Conservation (phyloP, 2,888 invertebrate genomes). For the Seira sanloemensis region DNA sequence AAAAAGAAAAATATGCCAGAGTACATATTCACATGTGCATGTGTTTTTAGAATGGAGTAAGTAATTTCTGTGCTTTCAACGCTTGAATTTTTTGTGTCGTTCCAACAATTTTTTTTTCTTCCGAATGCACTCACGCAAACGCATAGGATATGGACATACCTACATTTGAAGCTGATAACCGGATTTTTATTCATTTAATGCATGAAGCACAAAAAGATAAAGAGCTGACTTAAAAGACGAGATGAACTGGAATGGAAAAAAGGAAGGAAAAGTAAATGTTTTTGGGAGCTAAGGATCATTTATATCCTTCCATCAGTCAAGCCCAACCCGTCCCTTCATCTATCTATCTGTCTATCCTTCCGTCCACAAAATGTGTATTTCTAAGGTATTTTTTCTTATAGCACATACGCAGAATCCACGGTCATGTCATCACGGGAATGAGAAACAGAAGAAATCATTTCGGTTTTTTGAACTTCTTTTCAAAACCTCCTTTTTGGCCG, state of each 20-base stretch:
- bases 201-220: conserved; percentile 20
- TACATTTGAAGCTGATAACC: background rate
- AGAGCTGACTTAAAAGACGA: conserved; percentile 12
- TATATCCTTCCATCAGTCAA: conserved; percentile 67
- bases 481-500: conserved; percentile 30
- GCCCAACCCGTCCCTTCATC: conserved; percentile 74
- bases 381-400: background rate
- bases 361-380: conserved; percentile 35
- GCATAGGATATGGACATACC: background rate
- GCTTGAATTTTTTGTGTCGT: conserved; percentile 28
- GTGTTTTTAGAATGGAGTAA: background rate
- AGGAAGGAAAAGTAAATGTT: conserved; percentile 49
- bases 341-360: conserved; percentile 79
- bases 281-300: conserved; percentile 65
- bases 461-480: background rate
- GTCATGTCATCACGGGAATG: background rate
- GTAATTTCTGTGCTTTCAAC: conserved; percentile 39
- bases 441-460: background rate
- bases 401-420: background rate
- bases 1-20: background rate
- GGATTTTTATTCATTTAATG: conserved; percentile 22
- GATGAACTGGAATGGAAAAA: conserved; percentile 2
- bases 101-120: background rate
- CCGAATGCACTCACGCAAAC: conserved; percentile 13
- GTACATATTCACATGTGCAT: background rate